Evolutionary conservation across 2,113 vertebrate species (phyloP), one percentile per base, ranked within the genome.

Genomic region (Anhinga rufa): DNA sequence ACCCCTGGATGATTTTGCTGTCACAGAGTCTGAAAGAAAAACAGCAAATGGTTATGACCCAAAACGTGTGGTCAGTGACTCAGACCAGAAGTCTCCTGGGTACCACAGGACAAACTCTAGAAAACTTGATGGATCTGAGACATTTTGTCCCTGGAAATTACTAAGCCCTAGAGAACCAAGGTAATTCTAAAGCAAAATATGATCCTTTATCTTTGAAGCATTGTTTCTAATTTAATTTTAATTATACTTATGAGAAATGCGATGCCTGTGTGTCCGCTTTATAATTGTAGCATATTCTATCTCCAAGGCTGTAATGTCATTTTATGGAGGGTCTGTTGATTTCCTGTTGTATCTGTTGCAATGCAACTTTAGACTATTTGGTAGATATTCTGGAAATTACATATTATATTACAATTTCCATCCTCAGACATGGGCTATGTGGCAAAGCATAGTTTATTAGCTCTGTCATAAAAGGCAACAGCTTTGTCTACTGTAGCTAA

Each of bases 201-300:
- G 74, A 79, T 92, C 52, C 4, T 15, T 94, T 96, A 82, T 84
- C 92, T 96, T 86, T 71, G 69, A 96, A 88, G 34, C 1, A 1
- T 78, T 88, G 19, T 52, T 96, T 86, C 93, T 95, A 94, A 96
- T 96, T 91, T 93, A 92, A 83, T 86, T 96, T 84, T 93, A 96
- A 95, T 69, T 52, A 84, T 82, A 48, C 83, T 95, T 92, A 82
- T 95, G 96, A 91, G 96, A 86, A 93, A 91, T 44, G 49, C 71
- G 88, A 96, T 0, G 44, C 86, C 69, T 71, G 28, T 22, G 9
- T 92, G 64, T 88, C 86, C 95, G 83, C 57, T 92, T 76, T 91
- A 15, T 86, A 93, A 96, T 84, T 93, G 95, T 72, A 72, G 32
- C 28, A 38, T n/a, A 49, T 68, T 93, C 82, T 54, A 10, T 52